Evolutionary conservation across 2,113 vertebrate species (phyloP), one percentile per base, ranked within the genome.

Genomic region (Catagonus wagneri): DNA sequence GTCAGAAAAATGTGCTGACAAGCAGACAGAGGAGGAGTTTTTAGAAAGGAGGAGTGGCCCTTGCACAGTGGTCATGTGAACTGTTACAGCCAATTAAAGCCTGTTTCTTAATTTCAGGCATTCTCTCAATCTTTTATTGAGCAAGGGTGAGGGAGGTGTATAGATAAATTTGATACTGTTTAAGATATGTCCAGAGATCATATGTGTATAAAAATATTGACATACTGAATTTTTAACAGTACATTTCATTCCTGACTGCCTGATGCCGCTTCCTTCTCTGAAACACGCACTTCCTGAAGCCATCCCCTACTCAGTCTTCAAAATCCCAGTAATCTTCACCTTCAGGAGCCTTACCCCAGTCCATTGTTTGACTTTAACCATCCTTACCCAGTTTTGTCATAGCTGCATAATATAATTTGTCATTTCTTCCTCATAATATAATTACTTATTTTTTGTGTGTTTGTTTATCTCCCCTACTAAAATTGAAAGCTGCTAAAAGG

Each of bases 391-490:
- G 8, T 54, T 88, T 79, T 69, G 13, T 80, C 29, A 71, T 27
- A 80, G 58, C 63, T 58, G 10, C 50, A 44, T 75, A 90, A 65
- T 76, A 32, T 20, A 85, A 32, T 60, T 92, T 58, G 52, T 84
- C 58, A 85, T 58, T 81, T 96, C 72, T 65, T 12, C 58, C 52
- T 3, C 9, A 79, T 79, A 60, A 44, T 88, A 50, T 83, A 52
- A 20, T 89, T 84, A 83, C 61, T 81, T 50, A 34, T 44, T 95
- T 89, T 83, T 44, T n/a, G n/a, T n/a, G n/a, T n/a, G n/a, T n/a
- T 68, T 50, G 50, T 87, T 89, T 72, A 20, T 68, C 36, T 88
- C 27, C 14, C 9, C 36, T 92, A 20, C 60, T 75, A 80, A 83
- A 89, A 95, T 13, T 71, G 1, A 36, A 93, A 36, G 27, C 85